These are phyloP conservation scores for Elanoides forficatus DNA, from an alignment of 2,113 vertebrate genomes.

Conservation along the genomic window DNA sequence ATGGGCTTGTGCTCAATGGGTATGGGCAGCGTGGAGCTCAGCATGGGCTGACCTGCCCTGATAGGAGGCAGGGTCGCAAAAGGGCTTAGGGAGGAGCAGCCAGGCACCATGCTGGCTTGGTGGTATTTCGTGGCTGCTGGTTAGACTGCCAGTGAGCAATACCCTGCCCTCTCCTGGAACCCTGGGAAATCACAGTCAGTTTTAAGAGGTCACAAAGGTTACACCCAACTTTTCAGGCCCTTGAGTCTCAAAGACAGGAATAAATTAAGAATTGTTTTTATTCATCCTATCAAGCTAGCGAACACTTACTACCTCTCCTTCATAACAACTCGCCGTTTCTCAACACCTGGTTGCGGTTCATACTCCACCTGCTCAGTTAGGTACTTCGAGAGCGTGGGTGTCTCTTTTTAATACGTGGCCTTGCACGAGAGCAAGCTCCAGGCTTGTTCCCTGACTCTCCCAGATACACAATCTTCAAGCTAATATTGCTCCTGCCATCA, in stretches of 20 bases:
- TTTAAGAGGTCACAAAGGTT: neutral
- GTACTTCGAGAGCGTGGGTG: accelerated
- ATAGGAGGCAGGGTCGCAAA: neutral
- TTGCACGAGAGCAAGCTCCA: neutral
- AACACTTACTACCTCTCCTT: neutral
- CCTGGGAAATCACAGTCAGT: neutral
- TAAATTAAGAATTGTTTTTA: neutral
- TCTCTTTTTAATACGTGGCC: neutral
- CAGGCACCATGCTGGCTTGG: neutral
- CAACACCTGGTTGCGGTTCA: accelerated
- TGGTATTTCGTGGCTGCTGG: neutral
- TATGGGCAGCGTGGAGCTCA: neutral
- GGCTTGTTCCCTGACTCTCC: neutral
- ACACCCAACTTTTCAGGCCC: neutral
- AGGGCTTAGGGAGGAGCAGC: neutral
- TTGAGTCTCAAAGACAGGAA: neutral
- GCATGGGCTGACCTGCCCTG: neutral
- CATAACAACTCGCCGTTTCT: neutral
- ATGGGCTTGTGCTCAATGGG: neutral
- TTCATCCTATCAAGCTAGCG: neutral
- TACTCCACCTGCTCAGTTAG: neutral
- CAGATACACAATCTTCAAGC: neutral
- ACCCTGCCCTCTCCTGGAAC: neutral
- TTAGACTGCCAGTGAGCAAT: neutral
- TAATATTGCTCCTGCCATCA: neutral